Base-by-base conservation (phyloP, 2,113 vertebrate genomes). In the Odontophorus gujanensis region DNA sequence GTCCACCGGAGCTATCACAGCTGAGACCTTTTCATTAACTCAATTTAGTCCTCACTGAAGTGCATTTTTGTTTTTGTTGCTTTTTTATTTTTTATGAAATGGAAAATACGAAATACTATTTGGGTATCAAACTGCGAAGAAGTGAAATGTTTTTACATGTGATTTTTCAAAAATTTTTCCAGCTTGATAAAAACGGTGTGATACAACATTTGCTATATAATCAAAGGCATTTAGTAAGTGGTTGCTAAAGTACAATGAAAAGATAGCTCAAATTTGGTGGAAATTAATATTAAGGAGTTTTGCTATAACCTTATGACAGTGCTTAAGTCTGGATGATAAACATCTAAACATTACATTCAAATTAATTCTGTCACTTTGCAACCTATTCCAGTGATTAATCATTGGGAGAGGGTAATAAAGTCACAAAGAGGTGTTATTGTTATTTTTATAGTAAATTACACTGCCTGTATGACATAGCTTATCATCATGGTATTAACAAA, bases 371-470 rank as follows among this genome's bases (percentile, higher is more conserved):
- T 30, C 71, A 89, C 81, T 90, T 84, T 88, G 81, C 88, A 91
- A 81, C 13, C 25, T 43, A 30, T 92, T 85, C 47, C 53, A 61
- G 34, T 65, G 69, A 90, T 77, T 90, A 92, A 79, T 94, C 94
- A 90, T 77, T 90, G 80, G 47, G 6, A 47, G 5, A 81, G 17
- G n/a, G 43, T 65, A 97, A 96, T 90, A 96, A 89, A 95, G 21
- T 85, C 89, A 38, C 65, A 87, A 85, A 91, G 53, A 57, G 40
- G 5, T 87, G 74, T 28, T 94, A 38, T 5, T 87, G 74, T 28
- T 94, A 38, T 81, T 94, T 92, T 9, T n/a, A 87, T 88, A 82
- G 32, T 59, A 90, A 92, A 94, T 92, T 73, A 83, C 58, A 57
- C 18, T 57, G 81, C 85, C 65, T 30, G 20, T 80, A 73, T 50